Evolutionary conservation across 2,113 vertebrate genomes (phyloP), one percentile per base, ranked within the genome.

Genomic region (Paramisgurnus dabryanus): DNA sequence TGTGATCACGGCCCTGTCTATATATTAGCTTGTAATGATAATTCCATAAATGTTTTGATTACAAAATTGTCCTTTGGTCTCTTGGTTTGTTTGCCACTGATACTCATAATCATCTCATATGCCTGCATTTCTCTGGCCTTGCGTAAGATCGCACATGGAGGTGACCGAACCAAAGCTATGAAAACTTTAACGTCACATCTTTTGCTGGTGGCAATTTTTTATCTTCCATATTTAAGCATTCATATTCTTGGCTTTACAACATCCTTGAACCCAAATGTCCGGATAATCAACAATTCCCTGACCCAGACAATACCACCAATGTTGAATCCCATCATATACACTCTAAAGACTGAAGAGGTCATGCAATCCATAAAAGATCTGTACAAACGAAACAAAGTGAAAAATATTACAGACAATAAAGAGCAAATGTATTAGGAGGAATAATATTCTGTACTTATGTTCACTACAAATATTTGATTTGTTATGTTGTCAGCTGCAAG

Each of bases 311-410:
- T 88, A 45, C 87, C 90, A 22, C 22, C 87, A 57, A 66, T 90
- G 50, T 72, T 90, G 4, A 91, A 91, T 81, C 89, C 90, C 4
- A 88, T 90, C n/a, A 39, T 90, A 0, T 91, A 89, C 58, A 84
- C 90, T 27, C 77, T 91, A 6, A 90, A 90, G 67, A 90, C 91
- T 65, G 87, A 91, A 3, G 89, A 92, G 65, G 73, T 90, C 6
- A 47, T 86, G 47, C 83, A 57, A 12, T 77, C 85, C 11, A 11
- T 89, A 4, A 87, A 67, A 66, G 87, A 57, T 12, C 11, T 87
- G 6, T 83, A 9, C 41, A 87, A 49, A 80, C 84, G 77, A 13
- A 71, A 0, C 7, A 77, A 84, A 6, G 12, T 41, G 4, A 8
- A 6, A 13, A 41, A 18, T 4, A n/a, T 10, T 47, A 47, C 8